phyloP scores from a whole-genome alignment of 2,113 vertebrate genomes.

The Hylia prasina region DNA sequence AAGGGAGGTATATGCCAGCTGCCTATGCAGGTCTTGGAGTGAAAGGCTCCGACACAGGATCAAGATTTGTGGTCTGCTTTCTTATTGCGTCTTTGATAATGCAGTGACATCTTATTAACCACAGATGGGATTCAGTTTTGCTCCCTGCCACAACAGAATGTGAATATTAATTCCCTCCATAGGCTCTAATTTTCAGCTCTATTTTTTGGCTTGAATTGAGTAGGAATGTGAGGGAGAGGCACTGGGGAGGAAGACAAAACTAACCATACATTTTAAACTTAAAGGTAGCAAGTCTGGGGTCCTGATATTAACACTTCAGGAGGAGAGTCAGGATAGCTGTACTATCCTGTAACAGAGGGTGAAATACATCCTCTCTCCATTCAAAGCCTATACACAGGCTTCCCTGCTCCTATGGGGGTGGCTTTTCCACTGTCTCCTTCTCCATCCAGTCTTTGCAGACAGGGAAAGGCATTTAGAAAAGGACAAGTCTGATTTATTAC shows the following conservation, averaged over 20 bases:
- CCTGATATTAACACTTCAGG: not conserved
- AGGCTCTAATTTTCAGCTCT: not conserved
- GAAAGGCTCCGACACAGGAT: too few relatives aligned
- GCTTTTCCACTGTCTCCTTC: not conserved
- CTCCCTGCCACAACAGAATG: not conserved
- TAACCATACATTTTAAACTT: not conserved
- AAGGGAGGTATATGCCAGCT: too few relatives aligned
- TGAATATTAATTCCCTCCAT: not conserved
- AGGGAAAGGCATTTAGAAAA: not conserved
- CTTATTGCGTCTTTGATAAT: not conserved
- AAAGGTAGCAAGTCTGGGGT: not conserved
- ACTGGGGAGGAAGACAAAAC: not conserved
- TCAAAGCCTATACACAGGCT: not conserved
- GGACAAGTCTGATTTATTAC: not conserved
- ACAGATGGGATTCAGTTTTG: not conserved
- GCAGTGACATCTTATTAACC: too few relatives aligned
- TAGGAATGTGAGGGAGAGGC: not conserved
- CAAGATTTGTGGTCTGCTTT: conserved; percentile 26
- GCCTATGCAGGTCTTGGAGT: too few relatives aligned
- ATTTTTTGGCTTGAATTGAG: not conserved
- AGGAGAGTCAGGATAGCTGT: not conserved
- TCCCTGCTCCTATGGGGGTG: rapidly evolving
- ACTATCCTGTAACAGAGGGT: not conserved
- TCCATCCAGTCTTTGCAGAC: not conserved
- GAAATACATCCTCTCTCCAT: not conserved